A percentile compares a stretch with the other conserved stretches of the same genome.
Conservation (phyloP, 2,113 vertebrate genomes). For the Cynopterus brachyotis region DNA sequence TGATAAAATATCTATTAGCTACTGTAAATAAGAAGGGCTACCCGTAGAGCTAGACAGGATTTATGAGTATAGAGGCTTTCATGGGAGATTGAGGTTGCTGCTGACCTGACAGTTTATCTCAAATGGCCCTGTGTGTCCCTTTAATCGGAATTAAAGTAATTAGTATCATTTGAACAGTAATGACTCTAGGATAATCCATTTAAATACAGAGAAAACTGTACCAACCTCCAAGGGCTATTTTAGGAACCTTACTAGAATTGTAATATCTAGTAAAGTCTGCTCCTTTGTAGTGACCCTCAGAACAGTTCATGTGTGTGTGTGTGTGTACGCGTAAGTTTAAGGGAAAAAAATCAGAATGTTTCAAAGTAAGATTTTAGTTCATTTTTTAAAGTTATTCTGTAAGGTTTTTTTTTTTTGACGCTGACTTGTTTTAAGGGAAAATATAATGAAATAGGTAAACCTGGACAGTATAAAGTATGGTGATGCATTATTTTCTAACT, state of each 20-base stretch:
- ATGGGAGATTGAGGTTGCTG: not conserved
- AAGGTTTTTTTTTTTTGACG: not conserved
- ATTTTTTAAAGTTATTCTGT: constrained; percentile 31
- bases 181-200: constrained; percentile 43
- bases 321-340: not conserved
- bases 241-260: constrained; percentile 12
- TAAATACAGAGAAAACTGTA: constrained; percentile 35
- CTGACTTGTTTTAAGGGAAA: not conserved
- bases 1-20: not conserved
- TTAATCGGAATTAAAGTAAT: constrained; percentile 68
- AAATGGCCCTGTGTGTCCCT: constrained; percentile 15
- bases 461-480: not conserved
- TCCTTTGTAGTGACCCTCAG: not conserved
- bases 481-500: not conserved
- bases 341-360: not conserved
- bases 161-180: constrained; percentile 45
- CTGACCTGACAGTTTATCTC: constrained; percentile 43
- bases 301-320: not conserved
- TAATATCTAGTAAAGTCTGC: constrained; percentile 11
- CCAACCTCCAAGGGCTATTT: not conserved
- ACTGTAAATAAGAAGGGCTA: not conserved
- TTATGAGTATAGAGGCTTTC: not conserved
- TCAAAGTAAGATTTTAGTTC: not conserved
- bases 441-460: not conserved
- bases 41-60: not conserved